Evolutionary conservation across 2,113 vertebrate species (phyloP), one percentile per base, ranked within the genome.

Genomic region (Amazona vittata): DNA sequence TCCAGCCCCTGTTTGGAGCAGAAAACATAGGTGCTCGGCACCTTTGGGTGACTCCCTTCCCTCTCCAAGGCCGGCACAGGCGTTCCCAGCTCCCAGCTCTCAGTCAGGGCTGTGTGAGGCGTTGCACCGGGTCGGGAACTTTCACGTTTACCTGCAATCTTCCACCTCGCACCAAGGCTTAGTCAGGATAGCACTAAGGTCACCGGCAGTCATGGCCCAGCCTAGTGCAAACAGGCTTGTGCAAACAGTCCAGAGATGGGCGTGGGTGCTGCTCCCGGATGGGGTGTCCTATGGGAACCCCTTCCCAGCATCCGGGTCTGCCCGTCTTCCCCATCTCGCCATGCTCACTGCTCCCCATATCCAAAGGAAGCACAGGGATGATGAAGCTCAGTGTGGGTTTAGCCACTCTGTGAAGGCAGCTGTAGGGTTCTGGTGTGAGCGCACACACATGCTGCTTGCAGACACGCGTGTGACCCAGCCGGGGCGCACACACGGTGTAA

Each of bases 171-270:
- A 18, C n/a, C 78, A 26, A 39, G 90, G 79, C 83, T 96, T 94
- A 94, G 87, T 95, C 95, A 95, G 90, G 83, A 31, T 0, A 1
- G 28, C 0, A 2, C 62, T 92, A 86, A 86, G 44, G 70, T 96
- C 90, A 94, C 9, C 3, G 1, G 26, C 84, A 41, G 86, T 13
- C 39, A 3, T 2, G 5, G 68, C 94, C 86, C 93, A 89, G 89
- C 89, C 96, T 76, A 82, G 41, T 6, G 86, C 81, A 93, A 95
- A 93, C 93, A 96, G 73, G 15, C 31, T 75, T 74, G 89, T 47
- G 80, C 88, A 94, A 96, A 95, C 83, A 96, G 59, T 26, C 39
- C 6, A 2, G 43, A 4, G 0, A 37, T 1, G 0, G 62, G 43
- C 2, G 25, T 1, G 3, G 71, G 2, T 47, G 18, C 73, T 65